Percentiles rank a stretch among this genome's conserved stretches.
phyloP scores from a whole-genome alignment of 2,113 vertebrate genomes.

The Alethe castanea region DNA sequence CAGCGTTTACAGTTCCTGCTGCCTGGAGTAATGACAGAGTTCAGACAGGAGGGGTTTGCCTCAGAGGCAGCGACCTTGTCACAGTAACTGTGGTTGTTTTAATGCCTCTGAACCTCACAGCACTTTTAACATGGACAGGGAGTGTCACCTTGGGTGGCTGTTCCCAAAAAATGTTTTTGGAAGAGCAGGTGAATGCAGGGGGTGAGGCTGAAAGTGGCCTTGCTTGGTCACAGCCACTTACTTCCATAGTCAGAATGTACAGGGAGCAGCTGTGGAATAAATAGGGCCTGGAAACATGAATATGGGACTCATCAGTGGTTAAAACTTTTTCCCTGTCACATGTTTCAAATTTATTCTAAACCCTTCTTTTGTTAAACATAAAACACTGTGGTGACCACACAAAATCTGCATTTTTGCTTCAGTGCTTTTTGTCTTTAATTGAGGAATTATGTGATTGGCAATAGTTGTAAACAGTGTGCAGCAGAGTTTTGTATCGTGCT shows the following conservation, averaged over 20 bases:
- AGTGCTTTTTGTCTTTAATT: not conserved
- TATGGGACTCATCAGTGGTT: not conserved
- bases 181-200: not conserved
- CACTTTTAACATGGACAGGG: fast-evolving
- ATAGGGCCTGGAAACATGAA: not conserved
- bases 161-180: not conserved
- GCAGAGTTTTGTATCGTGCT: fast-evolving
- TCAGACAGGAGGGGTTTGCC: not conserved
- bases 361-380: not conserved
- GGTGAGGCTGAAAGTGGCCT: not conserved
- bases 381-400: not conserved
- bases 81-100: not conserved
- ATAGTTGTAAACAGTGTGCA: not conserved
- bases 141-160: not conserved
- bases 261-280: not conserved
- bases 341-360: not conserved
- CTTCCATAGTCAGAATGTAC: not conserved
- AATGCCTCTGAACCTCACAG: not conserved
- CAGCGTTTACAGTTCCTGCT: not conserved
- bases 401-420: not conserved
- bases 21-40: not conserved
- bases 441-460: not conserved
- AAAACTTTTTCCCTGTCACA: not conserved
- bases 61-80: not conserved
- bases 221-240: not conserved